Percentiles rank a stretch among this genome's conserved stretches.
These are phyloP conservation scores for Brachyistius frenatus DNA, from an alignment of 2,113 vertebrate genomes.

Conservation along the genomic window DNA sequence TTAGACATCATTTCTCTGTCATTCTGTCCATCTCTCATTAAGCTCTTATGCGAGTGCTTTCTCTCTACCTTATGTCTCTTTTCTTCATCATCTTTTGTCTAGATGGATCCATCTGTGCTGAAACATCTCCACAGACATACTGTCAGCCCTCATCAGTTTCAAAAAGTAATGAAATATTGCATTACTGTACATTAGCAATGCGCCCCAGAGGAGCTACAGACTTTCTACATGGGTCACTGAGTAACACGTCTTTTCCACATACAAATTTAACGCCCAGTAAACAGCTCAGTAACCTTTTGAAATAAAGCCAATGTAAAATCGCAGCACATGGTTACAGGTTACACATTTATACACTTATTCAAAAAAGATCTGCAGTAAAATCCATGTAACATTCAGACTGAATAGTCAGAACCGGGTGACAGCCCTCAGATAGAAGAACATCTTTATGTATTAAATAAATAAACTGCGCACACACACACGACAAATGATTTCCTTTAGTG, in stretches of 20 bases:
- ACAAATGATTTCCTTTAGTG: background rate
- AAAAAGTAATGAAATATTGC: conserved; percentile 69
- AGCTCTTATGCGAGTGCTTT: conserved; percentile 24
- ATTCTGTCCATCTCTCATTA: conserved; percentile 48
- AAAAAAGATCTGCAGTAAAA: background rate
- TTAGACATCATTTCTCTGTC: conserved; percentile 39
- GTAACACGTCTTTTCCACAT: conserved; percentile 6
- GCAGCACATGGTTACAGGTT: background rate
- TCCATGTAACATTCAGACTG: background rate
- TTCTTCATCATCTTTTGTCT: conserved; percentile 38
- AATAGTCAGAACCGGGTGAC: background rate
- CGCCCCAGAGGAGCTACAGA: conserved; percentile 30
- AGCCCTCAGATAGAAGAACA: background rate
- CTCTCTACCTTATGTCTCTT: conserved; percentile 25
- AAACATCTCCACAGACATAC: conserved; percentile 69
- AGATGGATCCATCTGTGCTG: conserved; percentile 63
- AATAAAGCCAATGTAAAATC: background rate
- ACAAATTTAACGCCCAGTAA: background rate
- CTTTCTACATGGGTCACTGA: conserved; percentile 25
- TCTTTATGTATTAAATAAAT: background rate
- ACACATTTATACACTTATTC: background rate
- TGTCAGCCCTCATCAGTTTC: conserved; percentile 71
- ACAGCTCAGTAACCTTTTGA: background rate
- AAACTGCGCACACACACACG: background rate
- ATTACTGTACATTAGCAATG: conserved; percentile 59